A percentile compares a stretch with the other conserved stretches of the same genome.
Evolutionary conservation across 2,888 invertebrate species (phyloP).

Genomic region (Tetranychus piercei): DNA sequence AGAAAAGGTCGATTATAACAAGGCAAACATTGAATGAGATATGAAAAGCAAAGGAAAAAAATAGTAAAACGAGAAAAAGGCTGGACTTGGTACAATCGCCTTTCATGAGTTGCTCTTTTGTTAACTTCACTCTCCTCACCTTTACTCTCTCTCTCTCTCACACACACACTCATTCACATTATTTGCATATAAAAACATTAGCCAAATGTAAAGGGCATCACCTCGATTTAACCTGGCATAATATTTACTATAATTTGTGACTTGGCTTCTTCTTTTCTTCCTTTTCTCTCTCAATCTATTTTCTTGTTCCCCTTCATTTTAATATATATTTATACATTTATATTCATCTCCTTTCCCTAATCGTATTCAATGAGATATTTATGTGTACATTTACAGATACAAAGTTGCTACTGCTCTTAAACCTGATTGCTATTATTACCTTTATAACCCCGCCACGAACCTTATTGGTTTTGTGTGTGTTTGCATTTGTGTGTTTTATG

Average conservation of each 20-base stretch:
- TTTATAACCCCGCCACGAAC: too few species aligned
- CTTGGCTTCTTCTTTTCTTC: neutral
- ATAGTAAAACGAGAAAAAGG: neutral
- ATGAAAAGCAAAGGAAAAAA: neutral
- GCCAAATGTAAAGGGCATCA: neutral
- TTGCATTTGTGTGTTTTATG: too few species aligned
- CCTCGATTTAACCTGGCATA: neutral
- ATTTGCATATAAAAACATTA: neutral
- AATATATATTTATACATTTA: neutral
- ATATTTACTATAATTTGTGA: constrained; percentile 1
- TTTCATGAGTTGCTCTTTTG: neutral
- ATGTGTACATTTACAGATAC: too few species aligned
- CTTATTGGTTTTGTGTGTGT: too few species aligned
- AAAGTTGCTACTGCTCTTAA: too few species aligned
- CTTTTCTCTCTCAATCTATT: neutral
- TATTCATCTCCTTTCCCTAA: neutral
- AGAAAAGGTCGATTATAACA: neutral
- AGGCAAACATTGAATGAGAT: neutral
- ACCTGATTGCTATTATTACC: too few species aligned
- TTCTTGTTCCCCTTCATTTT: neutral
- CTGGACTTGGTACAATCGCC: neutral
- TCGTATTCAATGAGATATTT: too few species aligned
- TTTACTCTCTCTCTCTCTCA: neutral
- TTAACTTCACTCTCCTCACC: neutral
- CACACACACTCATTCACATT: neutral